phyloP scores from a whole-genome alignment of 2,888 invertebrate genomes.

The Polydrusus cervinus region DNA sequence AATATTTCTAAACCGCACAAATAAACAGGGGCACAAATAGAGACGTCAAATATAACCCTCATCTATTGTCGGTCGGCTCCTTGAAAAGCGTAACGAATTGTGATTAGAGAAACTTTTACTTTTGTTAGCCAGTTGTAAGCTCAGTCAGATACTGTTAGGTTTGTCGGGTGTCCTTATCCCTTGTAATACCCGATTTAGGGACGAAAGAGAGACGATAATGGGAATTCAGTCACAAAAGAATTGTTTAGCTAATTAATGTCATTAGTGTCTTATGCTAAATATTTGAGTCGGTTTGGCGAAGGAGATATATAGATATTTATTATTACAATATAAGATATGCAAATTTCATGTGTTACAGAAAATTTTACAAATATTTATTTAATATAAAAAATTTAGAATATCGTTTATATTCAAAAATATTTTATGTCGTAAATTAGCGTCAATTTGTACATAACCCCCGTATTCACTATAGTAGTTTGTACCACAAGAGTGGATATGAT shows the following conservation, averaged over 20 bases:
- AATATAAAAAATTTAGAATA: no score
- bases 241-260: slow-evolving; percentile 27
- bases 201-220: slow-evolving; percentile 22
- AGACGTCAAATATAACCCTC: slow-evolving; percentile 60
- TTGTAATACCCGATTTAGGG: slow-evolving; percentile 51
- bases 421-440: no score
- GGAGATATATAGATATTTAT: no score
- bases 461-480: no score
- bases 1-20: slow-evolving; percentile 51
- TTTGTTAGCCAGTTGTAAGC: slow-evolving; percentile 59
- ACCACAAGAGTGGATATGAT: no score
- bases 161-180: slow-evolving; percentile 60
- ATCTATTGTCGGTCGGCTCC: slow-evolving; percentile 58
- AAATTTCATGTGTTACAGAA: no score
- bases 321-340: no score
- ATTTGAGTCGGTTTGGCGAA: no score
- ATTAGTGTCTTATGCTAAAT: no score
- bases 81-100: slow-evolving; percentile 62
- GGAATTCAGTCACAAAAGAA: slow-evolving; percentile 33
- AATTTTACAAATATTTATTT: no score
- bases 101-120: slow-evolving; percentile 60
- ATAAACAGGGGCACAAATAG: slow-evolving; percentile 56
- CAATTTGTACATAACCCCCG: no score
- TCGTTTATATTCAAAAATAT: no score
- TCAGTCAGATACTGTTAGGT: slow-evolving; percentile 52